Evolutionary conservation across 2,113 vertebrate genomes (phyloP), one percentile per base, ranked within the genome.

Genomic region (Strigops habroptila): DNA sequence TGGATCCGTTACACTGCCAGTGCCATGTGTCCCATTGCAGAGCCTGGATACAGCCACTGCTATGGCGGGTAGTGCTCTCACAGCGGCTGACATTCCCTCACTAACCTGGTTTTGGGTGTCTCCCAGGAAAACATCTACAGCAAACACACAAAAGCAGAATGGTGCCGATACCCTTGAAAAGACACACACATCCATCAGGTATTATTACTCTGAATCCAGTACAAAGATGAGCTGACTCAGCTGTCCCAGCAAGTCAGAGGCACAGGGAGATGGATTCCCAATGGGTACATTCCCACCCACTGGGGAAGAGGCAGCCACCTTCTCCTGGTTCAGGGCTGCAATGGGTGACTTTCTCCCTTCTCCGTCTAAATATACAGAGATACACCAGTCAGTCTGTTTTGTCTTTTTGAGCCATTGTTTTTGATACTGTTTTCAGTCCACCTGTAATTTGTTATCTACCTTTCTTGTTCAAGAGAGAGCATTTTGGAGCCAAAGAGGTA

Each of bases 131-230:
- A 68, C 31, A 30, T 30, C 18, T 48, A 49, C 7, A 82, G 31
- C 31, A 78, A 74, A 23, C 39, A 39, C 43, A 49, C 6, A 43
- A 63, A 25, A 64, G 48, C 18, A 48, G 43, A 89, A 64, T 18
- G 37, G 19, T 59, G 31, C 39, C 49, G 81, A 68, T 4, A 63
- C 37, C 43, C 31, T 43, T 68, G 31, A 43, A 52, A 73, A 64
- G 37, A 24, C 6, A 19, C 49, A 44, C 22, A 15, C 2, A 35
- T 37, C 37, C 14, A 6, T 31, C 0, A 1, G 5, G 14, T 43
- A 15, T n/a, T 71, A 63, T 9, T 37, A 30, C 35, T 27, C 48
- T 4, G 6, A 63, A 49, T 30, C 16, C 65, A 23, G 14, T 33
- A 28, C 19, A 23, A 89, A 64, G 78, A 35, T 22, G 33, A 62